Base-by-base conservation (phyloP, 2,797 vertebrate species). In the Pagetopsis macropterus region DNA sequence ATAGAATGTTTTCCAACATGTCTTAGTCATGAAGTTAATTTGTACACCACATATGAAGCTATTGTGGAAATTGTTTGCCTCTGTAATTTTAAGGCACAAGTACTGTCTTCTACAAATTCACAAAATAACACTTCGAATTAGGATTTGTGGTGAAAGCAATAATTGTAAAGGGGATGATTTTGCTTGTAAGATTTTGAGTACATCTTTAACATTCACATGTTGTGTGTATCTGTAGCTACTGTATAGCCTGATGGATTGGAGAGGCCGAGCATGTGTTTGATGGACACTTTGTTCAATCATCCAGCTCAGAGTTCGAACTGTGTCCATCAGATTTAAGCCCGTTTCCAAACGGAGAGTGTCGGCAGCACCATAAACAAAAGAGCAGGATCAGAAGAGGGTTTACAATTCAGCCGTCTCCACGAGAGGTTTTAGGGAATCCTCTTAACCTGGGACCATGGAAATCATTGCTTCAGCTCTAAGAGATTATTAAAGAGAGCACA, bases 361-460 rank as follows among this genome's bases (percentile, higher is more conserved):
- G 77, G 72, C 74, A 45, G 75, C 72, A 8, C 55, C 61, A 5
- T 72, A 67, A 75, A 84, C 69, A 70, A 78, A 79, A 70, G 72
- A 74, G 40, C 64, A 14, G 65, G 65, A 79, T 79, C 78, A 73
- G 59, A 49, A 6, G 49, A 83, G 83, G 76, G 33, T 37, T 64
- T 81, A 81, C 79, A 73, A 65, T 78, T 70, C 40, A 37, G 51
- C 61, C 1, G 19, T 69, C 72, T 78, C 56, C 45, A 60, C 12
- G 48, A 75, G 78, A 59, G 73, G 71, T 83, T 27, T 17, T 15
- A 33, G 50, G 63, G 84, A 92, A 92, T 92, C 91, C 88, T 92
- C 85, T 93, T 90, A 91, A 87, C 89, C 65, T 77, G 72, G 61
- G 64, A 70, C 79, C 41, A 76, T 74, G 57, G 76, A 89, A 88